phyloP scores from a whole-genome alignment of 2,888 invertebrate species.

The Dromius quadrimaculatus region DNA sequence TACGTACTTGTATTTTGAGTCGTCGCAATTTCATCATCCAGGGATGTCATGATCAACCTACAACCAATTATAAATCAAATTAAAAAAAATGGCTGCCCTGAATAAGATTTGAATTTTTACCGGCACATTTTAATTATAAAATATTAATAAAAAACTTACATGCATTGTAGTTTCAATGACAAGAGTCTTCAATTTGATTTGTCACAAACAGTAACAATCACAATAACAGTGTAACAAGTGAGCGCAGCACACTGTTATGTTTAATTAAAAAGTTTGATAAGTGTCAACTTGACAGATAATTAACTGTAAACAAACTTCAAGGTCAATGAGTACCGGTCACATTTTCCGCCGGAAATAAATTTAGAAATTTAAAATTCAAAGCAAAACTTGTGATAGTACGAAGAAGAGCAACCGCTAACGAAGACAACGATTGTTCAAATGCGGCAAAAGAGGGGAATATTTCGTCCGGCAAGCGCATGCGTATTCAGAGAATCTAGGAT shows the following conservation, averaged over 20 bases:
- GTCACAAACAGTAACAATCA: constrained; percentile 31
- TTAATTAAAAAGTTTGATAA: constrained; percentile 38
- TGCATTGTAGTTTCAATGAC: constrained; percentile 39
- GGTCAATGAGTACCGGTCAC: constrained; percentile 6
- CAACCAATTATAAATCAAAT: constrained; percentile 18
- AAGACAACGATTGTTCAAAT: constrained; percentile 51
- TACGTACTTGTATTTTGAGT: constrained; percentile 20
- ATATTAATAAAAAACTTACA: constrained; percentile 35
- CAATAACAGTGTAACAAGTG: constrained; percentile 39
- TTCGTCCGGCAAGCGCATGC: constrained; percentile 38
- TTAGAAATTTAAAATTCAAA: constrained; percentile 36
- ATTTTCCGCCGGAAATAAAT: constrained; percentile 13
- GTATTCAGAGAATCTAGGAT: constrained; percentile 42
- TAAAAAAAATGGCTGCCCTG: constrained; percentile 18
- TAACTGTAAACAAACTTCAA: constrained; percentile 36
- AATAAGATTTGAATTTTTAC: too few species aligned
- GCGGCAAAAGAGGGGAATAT: constrained; percentile 50
- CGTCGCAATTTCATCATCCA: constrained; percentile 18
- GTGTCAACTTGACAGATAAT: constrained; percentile 42
- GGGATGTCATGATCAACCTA: constrained; percentile 47
- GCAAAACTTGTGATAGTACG: constrained; percentile 41
- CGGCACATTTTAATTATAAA: not conserved
- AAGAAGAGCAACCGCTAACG: constrained; percentile 49
- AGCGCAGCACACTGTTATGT: constrained; percentile 11
- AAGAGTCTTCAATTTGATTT: constrained; percentile 24